Base-by-base conservation (phyloP, 2,888 invertebrate genomes). In the Caenorhabditis parvicauda region DNA sequence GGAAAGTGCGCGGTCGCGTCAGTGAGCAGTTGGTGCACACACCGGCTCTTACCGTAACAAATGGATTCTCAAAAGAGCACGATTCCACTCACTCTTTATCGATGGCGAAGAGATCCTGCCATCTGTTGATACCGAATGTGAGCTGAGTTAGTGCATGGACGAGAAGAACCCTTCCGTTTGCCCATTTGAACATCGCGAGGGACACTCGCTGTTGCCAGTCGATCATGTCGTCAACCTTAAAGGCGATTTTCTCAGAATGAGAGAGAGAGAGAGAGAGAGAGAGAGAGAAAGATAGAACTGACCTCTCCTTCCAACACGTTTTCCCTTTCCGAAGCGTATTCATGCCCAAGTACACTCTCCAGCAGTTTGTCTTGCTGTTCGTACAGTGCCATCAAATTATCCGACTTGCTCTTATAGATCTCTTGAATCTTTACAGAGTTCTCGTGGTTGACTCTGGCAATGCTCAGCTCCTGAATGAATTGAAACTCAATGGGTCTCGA, bases 261-360 rank as follows among this genome's bases (percentile, higher is more conserved):
- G 17, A 9, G 14, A 32, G 9, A 32, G 9, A 12, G 35, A 9
- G 35, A 17, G 19, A 12, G 7, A 9, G 41, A 41, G 9, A 17
- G n/a, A n/a, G n/a, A n/a, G 0, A 32, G 32, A 25, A 38, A 39
- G 35, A 24, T 1, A 12, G 1, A 9, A 25, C 59, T 28, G 25
- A 66, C 65, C 65, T 84, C 82, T 29, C 81, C 79, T 67, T 86
- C 86, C 29, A 86, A 77, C 44, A 81, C 74, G 71, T 85, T 84
- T 73, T 86, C 86, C 46, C 79, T 65, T 14, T 82, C 83, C 56
- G 84, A 85, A 0, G 85, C 86, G 68, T 86, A 86, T 29, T 82
- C 81, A 0, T 85, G 84, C 22, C 83, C 83, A 69, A 86, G 86
- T 19, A 86, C 83, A 21, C 38, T 57, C 39, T 57, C 58, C 47